Base-by-base conservation (phyloP, 2,888 invertebrate species). In the Anticlea derivata region DNA sequence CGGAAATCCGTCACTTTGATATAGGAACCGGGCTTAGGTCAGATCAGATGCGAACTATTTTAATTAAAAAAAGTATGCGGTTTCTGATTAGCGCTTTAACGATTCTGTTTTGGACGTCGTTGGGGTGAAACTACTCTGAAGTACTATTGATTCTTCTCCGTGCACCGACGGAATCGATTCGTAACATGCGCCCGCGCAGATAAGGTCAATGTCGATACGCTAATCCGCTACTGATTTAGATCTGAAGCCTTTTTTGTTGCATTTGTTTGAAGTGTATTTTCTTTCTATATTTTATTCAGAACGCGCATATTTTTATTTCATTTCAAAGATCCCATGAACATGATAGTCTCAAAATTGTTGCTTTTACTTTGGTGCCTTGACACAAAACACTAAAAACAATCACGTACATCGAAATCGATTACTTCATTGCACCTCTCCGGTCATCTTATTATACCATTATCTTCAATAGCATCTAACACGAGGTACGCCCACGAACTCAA, bases 191-290 rank as follows among this genome's bases (percentile, higher is more conserved):
- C 81, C 73, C 61, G 74, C 75, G 73, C 74, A 77, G 80, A 78
- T 83, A 81, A 83, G 87, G 86, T 87, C 87, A 88, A 85, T 87
- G 84, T 79, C 83, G 83, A 86, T 80, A 76, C 78, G 75, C 73
- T 81, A 77, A 83, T 82, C 77, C 74, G 84, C 86, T 83, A 83
- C 86, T 75, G 86, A 83, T 80, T 73, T 66, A 58, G 60, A 69
- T 68, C 63, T 70, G 24, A 24, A 33, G 48, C 54, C 58, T 62
- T 54, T 30, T 37, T 44, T 37, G 13, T 33, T 39, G 30, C 46
- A 45, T 50, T 52, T 50, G 51, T 55, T 55, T 47, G 11, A 51
- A 40, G 45, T 12, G 29, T 51, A 49, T 35, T 40, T 26, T 55
- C 34, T 40, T 48, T 50, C 13, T 29, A 45, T 20, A 22, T 34